Evolutionary conservation across 2,113 vertebrate species (phyloP), one percentile per base, ranked within the genome.

Genomic region (Poecilia latipinna): DNA sequence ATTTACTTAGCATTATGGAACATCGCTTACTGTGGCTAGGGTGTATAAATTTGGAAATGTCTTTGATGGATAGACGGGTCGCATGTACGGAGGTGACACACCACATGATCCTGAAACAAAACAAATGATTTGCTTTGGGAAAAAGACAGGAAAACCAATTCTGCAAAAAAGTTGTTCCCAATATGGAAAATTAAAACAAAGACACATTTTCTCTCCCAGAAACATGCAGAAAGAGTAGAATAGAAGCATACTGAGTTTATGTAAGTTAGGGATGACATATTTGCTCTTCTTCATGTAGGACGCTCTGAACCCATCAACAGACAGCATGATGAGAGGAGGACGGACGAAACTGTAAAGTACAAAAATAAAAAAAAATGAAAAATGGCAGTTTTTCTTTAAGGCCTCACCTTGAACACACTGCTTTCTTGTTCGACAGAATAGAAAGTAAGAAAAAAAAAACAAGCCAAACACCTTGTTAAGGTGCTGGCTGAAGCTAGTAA

Each of bases 31-130:
- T 22, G 98, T 99, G 69, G 97, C 98, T 33, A 99, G 91, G 0
- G 97, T 98, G 86, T 99, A 99, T 69, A 99, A 89, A 69, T 99
- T 99, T 1, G 98, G 98, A 79, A 99, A 99, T 1, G 98, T 99
- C 94, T 99, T 99, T 0, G 97, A 95, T 0, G 98, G 98, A 87
- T 99, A 99, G 73, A 99, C 96, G 0, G 98, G 98, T 67, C 98
- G 94, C 96, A 99, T 97, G 69, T 99, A 97, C 1, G 96, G 96
- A 2, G 98, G 90, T 29, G 97, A 95, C 0, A 97, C 98, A 39
- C 98, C 98, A 83, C 98, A 99, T 3, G 95, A 92, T 76, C 95
- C 98, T 99, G 78, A 79, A 78, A 82, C 85, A 26, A 82, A 67
- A 79, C 10, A 75, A 6, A 24, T 0, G 15, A 35, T 0, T 3